These are phyloP conservation scores for Rhagonycha lutea DNA, from an alignment of 2,888 invertebrate genomes.

Conservation along the genomic window DNA sequence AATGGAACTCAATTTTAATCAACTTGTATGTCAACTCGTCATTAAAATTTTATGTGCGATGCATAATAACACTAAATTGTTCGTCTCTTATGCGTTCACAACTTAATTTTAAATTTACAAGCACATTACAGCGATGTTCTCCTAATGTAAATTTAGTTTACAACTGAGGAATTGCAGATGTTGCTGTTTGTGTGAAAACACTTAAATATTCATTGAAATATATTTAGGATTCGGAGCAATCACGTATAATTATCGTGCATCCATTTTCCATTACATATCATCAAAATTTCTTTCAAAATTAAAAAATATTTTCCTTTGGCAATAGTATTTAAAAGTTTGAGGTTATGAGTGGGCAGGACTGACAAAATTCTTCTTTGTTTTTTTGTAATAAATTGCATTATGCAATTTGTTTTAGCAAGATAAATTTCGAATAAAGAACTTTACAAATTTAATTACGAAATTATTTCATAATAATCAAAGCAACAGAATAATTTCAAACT, in stretches of 20 bases:
- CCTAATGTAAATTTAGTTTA: not conserved
- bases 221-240: not conserved
- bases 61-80: not conserved
- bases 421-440: too few species aligned
- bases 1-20: not conserved
- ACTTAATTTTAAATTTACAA: not conserved
- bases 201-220: conserved; percentile 1
- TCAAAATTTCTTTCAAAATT: too few species aligned
- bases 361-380: too few species aligned
- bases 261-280: too few species aligned
- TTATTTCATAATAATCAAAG: too few species aligned
- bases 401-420: too few species aligned
- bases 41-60: not conserved
- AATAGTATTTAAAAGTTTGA: not conserved
- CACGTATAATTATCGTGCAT: not conserved
- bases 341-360: not conserved
- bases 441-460: too few species aligned
- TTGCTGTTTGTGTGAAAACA: not conserved
- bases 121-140: not conserved
- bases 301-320: not conserved
- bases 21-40: not conserved
- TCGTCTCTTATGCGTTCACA: not conserved
- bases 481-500: too few species aligned
- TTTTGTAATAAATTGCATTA: too few species aligned
- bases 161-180: conserved; percentile 1